Evolutionary conservation across 1,140 invertebrate genomes (phyloP).

Genomic region (Lerema accius): DNA sequence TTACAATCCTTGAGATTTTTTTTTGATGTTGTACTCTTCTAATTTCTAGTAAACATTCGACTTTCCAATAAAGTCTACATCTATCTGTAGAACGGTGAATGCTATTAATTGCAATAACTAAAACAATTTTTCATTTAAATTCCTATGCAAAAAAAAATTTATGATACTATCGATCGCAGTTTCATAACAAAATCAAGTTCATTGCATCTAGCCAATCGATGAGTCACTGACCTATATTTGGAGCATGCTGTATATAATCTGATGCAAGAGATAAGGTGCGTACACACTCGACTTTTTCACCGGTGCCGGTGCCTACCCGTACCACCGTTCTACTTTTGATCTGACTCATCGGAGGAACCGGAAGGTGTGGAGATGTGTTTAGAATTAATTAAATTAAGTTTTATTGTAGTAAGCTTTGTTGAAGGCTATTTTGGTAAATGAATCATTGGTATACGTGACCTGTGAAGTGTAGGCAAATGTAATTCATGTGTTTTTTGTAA

Average conservation of each 20-base stretch:
- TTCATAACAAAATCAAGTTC: conserved; percentile 15
- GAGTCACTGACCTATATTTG: conserved; percentile 24
- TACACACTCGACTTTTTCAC: conserved; percentile 68
- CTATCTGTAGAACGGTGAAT: no score
- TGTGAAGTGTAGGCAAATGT: no score
- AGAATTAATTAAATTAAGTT: conserved; percentile 37
- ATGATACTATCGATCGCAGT: no score
- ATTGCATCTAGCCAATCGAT: conserved; percentile 16
- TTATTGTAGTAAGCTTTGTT: not conserved
- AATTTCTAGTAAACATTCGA: no score
- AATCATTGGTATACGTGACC: no score
- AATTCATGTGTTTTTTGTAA: no score
- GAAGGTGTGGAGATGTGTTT: conserved; percentile 56
- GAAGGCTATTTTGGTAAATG: not conserved
- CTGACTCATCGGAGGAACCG: conserved; percentile 64
- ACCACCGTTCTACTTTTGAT: conserved; percentile 72
- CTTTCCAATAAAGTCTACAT: no score
- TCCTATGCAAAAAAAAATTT: no score
- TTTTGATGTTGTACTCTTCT: no score
- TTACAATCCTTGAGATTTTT: no score
- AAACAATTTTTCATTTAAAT: no score
- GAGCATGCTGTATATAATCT: conserved; percentile 68
- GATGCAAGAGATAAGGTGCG: conserved; percentile 78
- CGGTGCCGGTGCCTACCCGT: conserved; percentile 57
- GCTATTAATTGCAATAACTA: no score